Evolutionary conservation across 2,797 vertebrate species (phyloP).

Genomic region (Enteromius radiatus): DNA sequence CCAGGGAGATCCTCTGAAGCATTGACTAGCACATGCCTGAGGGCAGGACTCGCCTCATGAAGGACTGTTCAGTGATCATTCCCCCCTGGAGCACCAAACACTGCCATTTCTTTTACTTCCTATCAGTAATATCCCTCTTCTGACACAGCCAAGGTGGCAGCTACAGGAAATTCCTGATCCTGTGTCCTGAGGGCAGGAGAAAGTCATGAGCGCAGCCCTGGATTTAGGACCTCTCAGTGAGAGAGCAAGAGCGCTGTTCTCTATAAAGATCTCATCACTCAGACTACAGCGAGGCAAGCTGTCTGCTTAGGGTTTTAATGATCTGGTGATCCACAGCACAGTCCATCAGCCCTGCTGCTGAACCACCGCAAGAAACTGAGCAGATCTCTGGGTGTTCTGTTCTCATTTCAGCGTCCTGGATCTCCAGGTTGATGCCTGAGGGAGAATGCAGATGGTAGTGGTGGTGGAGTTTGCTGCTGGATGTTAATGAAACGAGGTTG

Average conservation of each 20-base stretch:
- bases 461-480: background rate
- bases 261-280: conserved; percentile 9
- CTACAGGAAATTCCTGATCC: conserved; percentile 6
- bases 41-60: conserved; percentile 20
- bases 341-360: background rate
- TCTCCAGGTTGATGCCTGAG: conserved; percentile 5
- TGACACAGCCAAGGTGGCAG: background rate
- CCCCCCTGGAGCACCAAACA: background rate
- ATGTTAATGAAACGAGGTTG: conserved; percentile 8
- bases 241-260: background rate
- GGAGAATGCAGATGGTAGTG: background rate
- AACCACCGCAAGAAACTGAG: background rate
- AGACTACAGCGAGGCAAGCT: background rate
- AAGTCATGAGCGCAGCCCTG: background rate
- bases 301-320: conserved; percentile 29
- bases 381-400: background rate
- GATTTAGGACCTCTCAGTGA: background rate
- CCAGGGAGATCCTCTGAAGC: background rate
- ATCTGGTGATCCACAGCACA: conserved; percentile 2
- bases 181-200: background rate
- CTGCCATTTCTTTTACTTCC: background rate
- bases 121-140: conserved; percentile 6
- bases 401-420: background rate
- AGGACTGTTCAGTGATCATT: conserved; percentile 11
- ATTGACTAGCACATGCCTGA: conserved; percentile 25